Conservation (phyloP, 2,797 vertebrate genomes). For the Sylvia borin region DNA sequence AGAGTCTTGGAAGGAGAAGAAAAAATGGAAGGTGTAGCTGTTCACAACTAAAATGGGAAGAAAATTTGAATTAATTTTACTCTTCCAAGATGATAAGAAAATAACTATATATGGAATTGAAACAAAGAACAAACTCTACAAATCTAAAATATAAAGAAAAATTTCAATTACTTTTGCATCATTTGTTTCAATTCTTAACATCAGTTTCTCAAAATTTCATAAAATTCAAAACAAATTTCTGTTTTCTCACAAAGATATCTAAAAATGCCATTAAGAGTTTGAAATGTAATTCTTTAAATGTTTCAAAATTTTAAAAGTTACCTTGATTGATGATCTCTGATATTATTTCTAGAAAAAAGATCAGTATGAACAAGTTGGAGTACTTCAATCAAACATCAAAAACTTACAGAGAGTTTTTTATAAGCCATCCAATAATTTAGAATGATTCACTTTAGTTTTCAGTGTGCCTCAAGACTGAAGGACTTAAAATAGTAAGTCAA, state of each 20-base stretch:
- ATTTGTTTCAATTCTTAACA: neutral
- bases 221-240: neutral
- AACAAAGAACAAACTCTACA: neutral
- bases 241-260: neutral
- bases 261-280: neutral
- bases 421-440: neutral
- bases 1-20: neutral
- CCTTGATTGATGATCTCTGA: neutral
- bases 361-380: accelerated
- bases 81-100: neutral
- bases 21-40: neutral
- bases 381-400: neutral
- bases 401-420: neutral
- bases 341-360: neutral
- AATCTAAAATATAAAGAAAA: neutral
- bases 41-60: neutral
- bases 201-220: neutral
- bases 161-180: accelerated
- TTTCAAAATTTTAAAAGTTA: neutral
- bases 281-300: neutral
- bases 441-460: neutral
- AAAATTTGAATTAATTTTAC: neutral
- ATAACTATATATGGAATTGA: neutral
- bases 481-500: neutral
- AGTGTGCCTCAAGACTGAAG: neutral